A percentile compares a stretch with the other conserved stretches of the same genome.
These are phyloP conservation scores for Arvicanthis niloticus DNA, from an alignment of 2,113 vertebrate genomes.

Conservation along the genomic window DNA sequence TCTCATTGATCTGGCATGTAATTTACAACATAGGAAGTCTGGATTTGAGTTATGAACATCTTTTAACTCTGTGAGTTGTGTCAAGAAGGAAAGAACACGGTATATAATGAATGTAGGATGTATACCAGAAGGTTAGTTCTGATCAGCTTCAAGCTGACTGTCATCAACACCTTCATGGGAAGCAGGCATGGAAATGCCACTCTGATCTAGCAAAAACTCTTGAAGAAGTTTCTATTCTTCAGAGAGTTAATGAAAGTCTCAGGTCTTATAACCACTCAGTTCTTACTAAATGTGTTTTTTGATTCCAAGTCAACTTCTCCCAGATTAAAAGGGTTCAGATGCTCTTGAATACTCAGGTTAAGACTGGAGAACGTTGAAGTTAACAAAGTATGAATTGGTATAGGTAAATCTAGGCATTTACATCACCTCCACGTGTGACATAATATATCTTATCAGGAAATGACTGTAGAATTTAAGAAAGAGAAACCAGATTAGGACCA, in stretches of 20 bases:
- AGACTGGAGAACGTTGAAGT: slow-evolving; percentile 49
- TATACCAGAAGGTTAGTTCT: background rate
- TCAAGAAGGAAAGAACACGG: background rate
- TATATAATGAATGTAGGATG: background rate
- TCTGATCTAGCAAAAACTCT: background rate
- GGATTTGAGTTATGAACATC: background rate
- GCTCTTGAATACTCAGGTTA: background rate
- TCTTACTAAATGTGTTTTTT: slow-evolving; percentile 2
- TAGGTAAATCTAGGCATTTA: slow-evolving; percentile 28
- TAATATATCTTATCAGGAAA: slow-evolving; percentile 58
- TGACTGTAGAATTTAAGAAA: background rate
- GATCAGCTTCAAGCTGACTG: background rate
- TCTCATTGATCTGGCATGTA: background rate
- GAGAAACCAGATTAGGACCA: background rate
- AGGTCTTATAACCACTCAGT: background rate
- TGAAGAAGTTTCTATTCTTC: background rate
- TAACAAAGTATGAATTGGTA: slow-evolving; percentile 33
- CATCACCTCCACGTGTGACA: background rate
- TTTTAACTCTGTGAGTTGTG: background rate
- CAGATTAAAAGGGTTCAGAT: background rate
- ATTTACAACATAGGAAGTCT: background rate
- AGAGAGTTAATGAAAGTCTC: background rate
- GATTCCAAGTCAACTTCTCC: slow-evolving; percentile 4
- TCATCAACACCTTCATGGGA: background rate
- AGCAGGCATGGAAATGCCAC: too few species aligned